Conservation (phyloP, 2,888 invertebrate species). For the Eupithecia dodoneata region DNA sequence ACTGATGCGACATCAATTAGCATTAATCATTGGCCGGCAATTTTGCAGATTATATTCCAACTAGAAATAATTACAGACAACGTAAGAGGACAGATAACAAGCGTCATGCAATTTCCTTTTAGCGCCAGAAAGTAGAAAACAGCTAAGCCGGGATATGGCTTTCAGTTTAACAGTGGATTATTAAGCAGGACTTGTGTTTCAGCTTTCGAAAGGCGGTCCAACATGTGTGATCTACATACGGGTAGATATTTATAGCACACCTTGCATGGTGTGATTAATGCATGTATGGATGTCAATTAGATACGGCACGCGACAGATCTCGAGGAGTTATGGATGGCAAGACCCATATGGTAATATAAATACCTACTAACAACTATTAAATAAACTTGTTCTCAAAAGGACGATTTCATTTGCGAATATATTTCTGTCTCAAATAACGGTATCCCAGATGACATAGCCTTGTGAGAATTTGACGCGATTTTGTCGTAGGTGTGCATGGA, state of each 20-base stretch:
- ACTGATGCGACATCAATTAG: constrained; percentile 13
- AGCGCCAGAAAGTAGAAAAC: constrained; percentile 66
- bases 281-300: constrained; percentile 77
- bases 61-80: constrained; percentile 9
- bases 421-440: constrained; percentile 61
- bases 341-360: constrained; percentile 57
- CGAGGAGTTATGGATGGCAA: constrained; percentile 47
- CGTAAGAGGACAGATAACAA: constrained; percentile 56
- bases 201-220: constrained; percentile 67
- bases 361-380: constrained; percentile 18
- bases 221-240: constrained; percentile 63
- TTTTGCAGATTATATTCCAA: constrained; percentile 20
- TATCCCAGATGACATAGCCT: constrained; percentile 61
- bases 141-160: constrained; percentile 61
- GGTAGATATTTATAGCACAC: constrained; percentile 47
- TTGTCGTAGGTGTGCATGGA: constrained; percentile 57
- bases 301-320: constrained; percentile 66
- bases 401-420: constrained; percentile 58
- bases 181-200: constrained; percentile 65
- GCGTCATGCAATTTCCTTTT: constrained; percentile 41
- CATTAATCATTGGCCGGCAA: constrained; percentile 10
- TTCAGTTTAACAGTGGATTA: constrained; percentile 69
- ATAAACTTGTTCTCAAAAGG: constrained; percentile 62
- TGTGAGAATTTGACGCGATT: constrained; percentile 62
- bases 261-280: constrained; percentile 62